Conservation (phyloP, 53 echinoderm and acorn worm species). For the Echinarachnius parma region DNA sequence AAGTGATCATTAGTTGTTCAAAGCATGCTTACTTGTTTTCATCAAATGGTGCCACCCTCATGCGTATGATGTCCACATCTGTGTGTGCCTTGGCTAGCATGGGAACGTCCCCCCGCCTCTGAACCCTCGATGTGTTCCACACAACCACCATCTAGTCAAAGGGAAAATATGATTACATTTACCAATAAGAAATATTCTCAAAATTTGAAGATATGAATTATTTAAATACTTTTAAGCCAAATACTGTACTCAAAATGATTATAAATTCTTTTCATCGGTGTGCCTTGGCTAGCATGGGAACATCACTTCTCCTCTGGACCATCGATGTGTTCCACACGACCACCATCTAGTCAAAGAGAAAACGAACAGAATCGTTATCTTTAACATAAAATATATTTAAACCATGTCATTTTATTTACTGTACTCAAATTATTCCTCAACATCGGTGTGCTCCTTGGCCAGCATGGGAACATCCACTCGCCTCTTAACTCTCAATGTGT, state of each 20-base stretch:
- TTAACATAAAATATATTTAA: too few relatives aligned
- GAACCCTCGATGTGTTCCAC: conserved; percentile 81
- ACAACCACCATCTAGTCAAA: conserved; percentile 84
- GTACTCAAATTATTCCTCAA: too few relatives aligned
- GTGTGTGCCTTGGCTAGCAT: conserved; percentile 93
- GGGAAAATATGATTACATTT: too few relatives aligned
- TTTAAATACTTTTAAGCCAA: too few relatives aligned
- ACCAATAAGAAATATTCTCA: too few relatives aligned
- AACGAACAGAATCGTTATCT: too few relatives aligned
- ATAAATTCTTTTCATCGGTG: too few relatives aligned
- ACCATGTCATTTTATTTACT: too few relatives aligned
- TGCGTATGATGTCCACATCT: conserved; percentile 81
- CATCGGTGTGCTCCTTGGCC: conserved; percentile 95
- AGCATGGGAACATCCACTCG: conserved; percentile 81
- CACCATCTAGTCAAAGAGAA: conserved; percentile 64
- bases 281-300: conserved; percentile 86
- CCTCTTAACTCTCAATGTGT: conserved; percentile 70
- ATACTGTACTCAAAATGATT: too few relatives aligned
- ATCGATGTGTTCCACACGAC: conserved; percentile 88
- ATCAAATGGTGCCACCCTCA: conserved; percentile 85
- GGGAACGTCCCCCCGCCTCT: conserved; percentile 75
- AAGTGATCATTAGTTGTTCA: too few relatives aligned
- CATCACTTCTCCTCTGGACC: conserved; percentile 71
- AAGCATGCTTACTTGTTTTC: conserved; percentile 87
- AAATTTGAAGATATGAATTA: too few relatives aligned